These are phyloP conservation scores for Crocidura indochinensis DNA, from an alignment of 2,797 vertebrate species.

Conservation along the genomic window DNA sequence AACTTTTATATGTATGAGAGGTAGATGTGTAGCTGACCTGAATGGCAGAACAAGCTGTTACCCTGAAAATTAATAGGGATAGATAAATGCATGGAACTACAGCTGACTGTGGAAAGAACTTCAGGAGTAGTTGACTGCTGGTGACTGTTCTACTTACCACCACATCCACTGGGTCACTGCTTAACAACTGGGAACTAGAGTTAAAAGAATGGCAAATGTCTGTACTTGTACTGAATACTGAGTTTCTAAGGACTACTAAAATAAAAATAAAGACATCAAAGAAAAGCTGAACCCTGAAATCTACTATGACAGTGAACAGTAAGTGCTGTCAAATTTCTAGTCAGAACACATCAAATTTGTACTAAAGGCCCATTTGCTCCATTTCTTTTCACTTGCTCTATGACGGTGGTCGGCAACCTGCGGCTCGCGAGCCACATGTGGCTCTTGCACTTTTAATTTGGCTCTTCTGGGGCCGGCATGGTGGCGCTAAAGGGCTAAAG, in stretches of 20 bases:
- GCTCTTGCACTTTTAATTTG: too few relatives aligned
- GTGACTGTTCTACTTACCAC: neutral
- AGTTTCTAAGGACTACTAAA: neutral
- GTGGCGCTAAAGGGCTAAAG: too few relatives aligned
- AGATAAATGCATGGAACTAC: neutral
- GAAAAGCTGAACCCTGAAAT: neutral
- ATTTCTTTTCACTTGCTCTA: neutral
- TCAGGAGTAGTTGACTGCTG: neutral
- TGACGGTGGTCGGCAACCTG: too few relatives aligned
- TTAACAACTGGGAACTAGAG: neutral
- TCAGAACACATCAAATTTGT: neutral
- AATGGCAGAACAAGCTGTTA: neutral
- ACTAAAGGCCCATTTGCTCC: neutral
- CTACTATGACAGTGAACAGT: neutral
- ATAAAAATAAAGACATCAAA: neutral
- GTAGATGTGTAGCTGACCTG: too few relatives aligned
- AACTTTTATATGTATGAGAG: too few relatives aligned
- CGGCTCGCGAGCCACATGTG: too few relatives aligned
- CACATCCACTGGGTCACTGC: neutral
- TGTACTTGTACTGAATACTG: neutral
- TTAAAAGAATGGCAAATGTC: neutral
- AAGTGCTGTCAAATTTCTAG: neutral
- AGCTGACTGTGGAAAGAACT: neutral
- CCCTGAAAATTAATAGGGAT: neutral
- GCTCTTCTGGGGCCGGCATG: too few relatives aligned